These are phyloP conservation scores for Chlorops oryzae DNA, from an alignment of 1,140 invertebrate species.

Conservation along the genomic window DNA sequence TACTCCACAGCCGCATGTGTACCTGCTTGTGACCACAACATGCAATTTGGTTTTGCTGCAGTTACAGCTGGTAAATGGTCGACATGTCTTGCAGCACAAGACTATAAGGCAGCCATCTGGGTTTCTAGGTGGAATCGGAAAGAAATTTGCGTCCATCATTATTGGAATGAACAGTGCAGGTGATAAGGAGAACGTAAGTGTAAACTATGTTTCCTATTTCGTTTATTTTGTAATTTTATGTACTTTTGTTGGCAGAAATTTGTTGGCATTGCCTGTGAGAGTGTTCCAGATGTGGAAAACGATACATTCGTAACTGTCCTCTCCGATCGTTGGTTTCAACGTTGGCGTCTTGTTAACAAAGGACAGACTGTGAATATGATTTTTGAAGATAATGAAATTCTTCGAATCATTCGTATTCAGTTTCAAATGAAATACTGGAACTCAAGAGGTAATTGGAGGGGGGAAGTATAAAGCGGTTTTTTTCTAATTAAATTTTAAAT, in stretches of 20 bases:
- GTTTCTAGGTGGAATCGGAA: conserved; percentile 81
- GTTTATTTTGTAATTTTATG: not conserved
- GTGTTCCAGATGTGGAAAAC: conserved; percentile 17
- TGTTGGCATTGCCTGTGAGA: conserved; percentile 35
- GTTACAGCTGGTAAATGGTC: conserved; percentile 54
- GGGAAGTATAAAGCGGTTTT: not conserved
- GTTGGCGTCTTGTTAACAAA: conserved; percentile 37
- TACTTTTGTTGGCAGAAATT: conserved; percentile 20
- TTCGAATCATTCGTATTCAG: conserved; percentile 37
- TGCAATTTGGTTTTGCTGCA: conserved; percentile 78
- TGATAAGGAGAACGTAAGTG: conserved; percentile 69
- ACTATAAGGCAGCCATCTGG: conserved; percentile 72
- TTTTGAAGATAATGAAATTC: conserved; percentile 37
- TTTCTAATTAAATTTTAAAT: too few relatives aligned
- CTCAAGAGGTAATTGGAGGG: conserved; percentile 17
- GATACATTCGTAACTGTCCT: conserved; percentile 29
- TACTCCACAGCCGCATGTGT: conserved; percentile 64
- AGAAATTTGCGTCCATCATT: conserved; percentile 77
- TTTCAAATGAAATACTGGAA: conserved; percentile 43
- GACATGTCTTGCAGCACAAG: conserved; percentile 62
- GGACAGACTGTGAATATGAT: conserved; percentile 36
- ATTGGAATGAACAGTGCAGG: conserved; percentile 72
- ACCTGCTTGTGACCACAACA: conserved; percentile 84
- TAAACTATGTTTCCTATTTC: not conserved
- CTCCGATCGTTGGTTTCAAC: conserved; percentile 39